Conservation (phyloP, 92 coral and sea anemone species). For the Epizoanthus ramosus region DNA sequence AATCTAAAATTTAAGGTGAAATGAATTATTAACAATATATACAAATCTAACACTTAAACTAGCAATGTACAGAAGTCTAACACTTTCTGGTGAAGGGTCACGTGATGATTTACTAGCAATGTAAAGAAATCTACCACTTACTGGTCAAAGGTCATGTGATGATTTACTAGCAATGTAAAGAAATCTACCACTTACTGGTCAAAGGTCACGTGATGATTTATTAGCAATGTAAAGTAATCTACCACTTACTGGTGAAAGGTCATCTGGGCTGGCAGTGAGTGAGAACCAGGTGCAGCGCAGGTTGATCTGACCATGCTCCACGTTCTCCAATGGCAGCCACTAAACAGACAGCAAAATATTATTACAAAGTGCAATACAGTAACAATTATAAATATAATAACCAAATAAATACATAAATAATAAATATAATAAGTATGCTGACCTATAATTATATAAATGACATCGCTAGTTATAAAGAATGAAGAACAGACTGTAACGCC, state of each 20-base stretch:
- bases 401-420: no score
- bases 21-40: background rate
- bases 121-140: background rate
- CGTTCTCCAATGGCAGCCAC: conserved; percentile 99
- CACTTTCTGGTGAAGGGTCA: conserved; percentile 84
- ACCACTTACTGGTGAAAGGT: conserved; percentile 79
- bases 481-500: no score
- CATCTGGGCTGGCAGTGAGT: conserved; percentile 82
- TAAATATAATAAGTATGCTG: no score
- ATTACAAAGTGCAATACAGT: no score
- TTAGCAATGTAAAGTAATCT: background rate
- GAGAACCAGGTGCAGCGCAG: conserved; percentile 92
- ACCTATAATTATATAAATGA: no score
- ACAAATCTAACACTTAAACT: background rate
- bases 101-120: background rate
- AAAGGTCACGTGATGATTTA: background rate
- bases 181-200: background rate
- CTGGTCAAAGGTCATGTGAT: background rate
- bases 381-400: no score
- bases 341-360: conserved; percentile 17
- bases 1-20: conserved; percentile 28
- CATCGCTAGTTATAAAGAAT: no score
- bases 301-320: conserved; percentile 90
- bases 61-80: background rate
- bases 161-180: background rate